Conservation (phyloP, 2,888 invertebrate species). For the Rugalucina vietnamica region DNA sequence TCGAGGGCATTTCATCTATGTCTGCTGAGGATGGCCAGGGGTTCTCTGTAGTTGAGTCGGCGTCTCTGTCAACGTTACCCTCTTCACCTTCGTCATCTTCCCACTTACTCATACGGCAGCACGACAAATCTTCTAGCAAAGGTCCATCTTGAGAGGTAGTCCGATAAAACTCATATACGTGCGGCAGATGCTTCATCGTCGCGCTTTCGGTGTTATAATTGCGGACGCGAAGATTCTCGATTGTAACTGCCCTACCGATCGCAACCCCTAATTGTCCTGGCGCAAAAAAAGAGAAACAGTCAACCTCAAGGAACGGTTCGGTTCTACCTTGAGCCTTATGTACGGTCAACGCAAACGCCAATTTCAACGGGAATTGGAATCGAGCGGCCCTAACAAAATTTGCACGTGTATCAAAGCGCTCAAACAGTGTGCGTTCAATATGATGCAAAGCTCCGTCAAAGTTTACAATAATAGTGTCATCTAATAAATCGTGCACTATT, state of each 20-base stretch:
- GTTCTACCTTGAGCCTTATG: constrained; percentile 50
- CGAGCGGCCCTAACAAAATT: too few species aligned
- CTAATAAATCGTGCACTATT: constrained; percentile 36
- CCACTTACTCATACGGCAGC: too few species aligned
- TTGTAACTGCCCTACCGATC: constrained; percentile 26
- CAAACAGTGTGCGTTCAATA: too few species aligned
- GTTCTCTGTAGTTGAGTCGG: too few species aligned
- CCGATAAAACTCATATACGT: not conserved
- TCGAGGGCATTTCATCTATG: too few species aligned
- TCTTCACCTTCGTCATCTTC: too few species aligned
- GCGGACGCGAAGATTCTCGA: constrained; percentile 18
- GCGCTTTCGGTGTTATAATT: not conserved
- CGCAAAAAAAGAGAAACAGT: constrained; percentile 37
- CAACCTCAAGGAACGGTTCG: constrained; percentile 29
- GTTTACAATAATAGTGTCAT: too few species aligned
- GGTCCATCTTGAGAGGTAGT: too few species aligned
- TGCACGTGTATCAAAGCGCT: too few species aligned
- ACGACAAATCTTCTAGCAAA: not conserved
- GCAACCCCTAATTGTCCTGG: constrained; percentile 40
- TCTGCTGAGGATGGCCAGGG: too few species aligned
- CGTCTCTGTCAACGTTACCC: too few species aligned
- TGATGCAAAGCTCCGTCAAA: too few species aligned
- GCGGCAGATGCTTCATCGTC: not conserved
- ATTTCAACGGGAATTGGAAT: constrained; percentile 32
- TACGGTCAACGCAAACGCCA: constrained; percentile 39